Percentiles rank a stretch among this genome's conserved stretches.
Evolutionary conservation across 2,797 vertebrate species (phyloP).

Genomic region (Poecilia velifera): DNA sequence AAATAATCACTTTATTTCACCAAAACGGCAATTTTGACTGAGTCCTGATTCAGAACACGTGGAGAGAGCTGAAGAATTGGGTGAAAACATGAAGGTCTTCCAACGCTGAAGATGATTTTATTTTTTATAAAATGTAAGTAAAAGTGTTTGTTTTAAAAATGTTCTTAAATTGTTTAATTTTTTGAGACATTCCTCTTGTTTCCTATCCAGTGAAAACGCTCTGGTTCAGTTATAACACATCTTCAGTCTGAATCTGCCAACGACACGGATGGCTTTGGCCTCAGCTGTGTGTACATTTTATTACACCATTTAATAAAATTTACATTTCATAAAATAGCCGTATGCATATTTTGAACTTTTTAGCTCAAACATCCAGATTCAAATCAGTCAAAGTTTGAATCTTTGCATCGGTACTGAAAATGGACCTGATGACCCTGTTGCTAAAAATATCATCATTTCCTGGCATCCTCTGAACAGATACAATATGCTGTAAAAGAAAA

Average conservation of each 20-base stretch:
- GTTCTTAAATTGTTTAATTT: neutral
- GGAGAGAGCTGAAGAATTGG: neutral
- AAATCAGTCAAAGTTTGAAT: neutral
- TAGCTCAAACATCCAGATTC: neutral
- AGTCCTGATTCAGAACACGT: neutral
- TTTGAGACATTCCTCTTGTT: neutral
- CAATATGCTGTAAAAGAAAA: neutral
- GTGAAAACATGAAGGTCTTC: neutral
- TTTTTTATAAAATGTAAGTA: neutral
- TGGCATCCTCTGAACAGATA: neutral
- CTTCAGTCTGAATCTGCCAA: neutral
- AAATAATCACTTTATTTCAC: too few species aligned
- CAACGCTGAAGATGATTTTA: too few species aligned
- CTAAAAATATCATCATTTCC: neutral
- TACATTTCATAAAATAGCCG: too few species aligned
- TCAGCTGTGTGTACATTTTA: neutral
- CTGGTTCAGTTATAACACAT: neutral
- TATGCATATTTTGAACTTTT: neutral
- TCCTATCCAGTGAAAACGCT: neutral
- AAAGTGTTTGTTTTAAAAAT: neutral
- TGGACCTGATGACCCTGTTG: neutral
- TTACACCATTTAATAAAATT: neutral
- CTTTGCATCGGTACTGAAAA: neutral
- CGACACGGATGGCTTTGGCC: neutral
- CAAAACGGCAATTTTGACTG: too few species aligned